Evolutionary conservation across 2,113 vertebrate species (phyloP).

Genomic region (Fregetta grallaria): DNA sequence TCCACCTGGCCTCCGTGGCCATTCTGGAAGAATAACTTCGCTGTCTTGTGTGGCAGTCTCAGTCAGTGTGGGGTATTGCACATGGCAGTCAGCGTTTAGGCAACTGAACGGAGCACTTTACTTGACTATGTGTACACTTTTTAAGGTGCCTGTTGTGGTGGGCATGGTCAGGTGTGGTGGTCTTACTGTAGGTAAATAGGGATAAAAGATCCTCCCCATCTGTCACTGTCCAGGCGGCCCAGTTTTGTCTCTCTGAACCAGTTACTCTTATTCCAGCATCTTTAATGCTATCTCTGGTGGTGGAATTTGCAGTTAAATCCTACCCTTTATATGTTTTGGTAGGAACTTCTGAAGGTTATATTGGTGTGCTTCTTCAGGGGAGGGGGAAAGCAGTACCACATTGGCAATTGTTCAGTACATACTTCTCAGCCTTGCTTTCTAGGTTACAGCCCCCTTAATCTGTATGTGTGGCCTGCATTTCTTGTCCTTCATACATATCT

Average conservation of each 20-base stretch:
- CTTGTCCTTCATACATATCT: slow-evolving; percentile 12
- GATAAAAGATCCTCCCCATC: background rate
- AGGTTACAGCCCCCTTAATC: background rate
- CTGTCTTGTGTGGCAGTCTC: background rate
- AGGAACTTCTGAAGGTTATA: background rate
- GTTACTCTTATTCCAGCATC: background rate
- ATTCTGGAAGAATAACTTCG: background rate
- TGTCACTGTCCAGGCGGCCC: background rate
- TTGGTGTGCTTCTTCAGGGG: background rate
- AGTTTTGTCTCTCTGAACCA: background rate
- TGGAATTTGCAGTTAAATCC: background rate
- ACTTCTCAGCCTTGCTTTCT: background rate
- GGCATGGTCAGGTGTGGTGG: background rate
- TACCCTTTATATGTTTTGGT: background rate
- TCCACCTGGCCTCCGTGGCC: background rate
- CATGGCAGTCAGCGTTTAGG: fast-evolving
- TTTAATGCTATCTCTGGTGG: background rate
- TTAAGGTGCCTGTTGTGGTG: background rate
- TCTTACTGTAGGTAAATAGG: background rate
- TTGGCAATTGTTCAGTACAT: background rate
- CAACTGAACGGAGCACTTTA: background rate
- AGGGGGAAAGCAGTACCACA: background rate
- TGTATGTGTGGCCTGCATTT: background rate
- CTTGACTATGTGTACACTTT: fast-evolving
- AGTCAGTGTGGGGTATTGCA: background rate